Base-by-base conservation (phyloP, 2,113 vertebrate species). In the Toxotes chatareus region DNA sequence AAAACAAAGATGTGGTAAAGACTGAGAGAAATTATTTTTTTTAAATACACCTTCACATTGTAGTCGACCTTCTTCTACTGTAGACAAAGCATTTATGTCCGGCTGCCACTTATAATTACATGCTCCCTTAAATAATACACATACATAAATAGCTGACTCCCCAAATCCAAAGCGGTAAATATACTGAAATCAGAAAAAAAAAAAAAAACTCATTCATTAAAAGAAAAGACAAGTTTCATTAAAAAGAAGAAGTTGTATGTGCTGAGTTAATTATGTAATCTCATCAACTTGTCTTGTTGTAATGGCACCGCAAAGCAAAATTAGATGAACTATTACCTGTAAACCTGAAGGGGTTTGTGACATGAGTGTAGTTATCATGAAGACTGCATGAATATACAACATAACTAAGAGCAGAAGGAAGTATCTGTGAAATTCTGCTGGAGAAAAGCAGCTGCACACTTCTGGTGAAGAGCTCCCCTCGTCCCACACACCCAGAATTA, bases 391-490 rank as follows among this genome's bases (percentile, higher is more conserved):
- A 12, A 65, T 60, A 19, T n/a, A 36, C 38, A 16, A 51, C 53
- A 53, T 38, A 74, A 55, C 60, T 61, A 62, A 55, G 32, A 80
- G 55, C 4, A 66, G 72, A 59, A 73, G 51, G 53, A 81, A 14
- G 19, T 36, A 23, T 86, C 47, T 38, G 64, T 82, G 44, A 57
- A 79, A 55, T 27, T 8, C 19, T 55, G 61, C 59, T 75, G 67
- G 38, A 72, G 73, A 62, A 72, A 72, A 84, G 83, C 88, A 88
- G 90, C 88, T 92, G 89, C 86, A 76, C 51, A 73, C 87, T 80
- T 84, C 88, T 82, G 62, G 11, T 84, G 76, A 80, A 83, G 74
- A 75, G 62, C 31, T 32, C 53, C 68, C n/a, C 69, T 73, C 77
- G 31, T 79, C 79, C 76, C 79, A 62, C 73, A 79, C 74, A 64